Percentiles rank a stretch among this genome's conserved stretches.
phyloP scores from a whole-genome alignment of 2,888 invertebrate species.

The Aphidius colemani region DNA sequence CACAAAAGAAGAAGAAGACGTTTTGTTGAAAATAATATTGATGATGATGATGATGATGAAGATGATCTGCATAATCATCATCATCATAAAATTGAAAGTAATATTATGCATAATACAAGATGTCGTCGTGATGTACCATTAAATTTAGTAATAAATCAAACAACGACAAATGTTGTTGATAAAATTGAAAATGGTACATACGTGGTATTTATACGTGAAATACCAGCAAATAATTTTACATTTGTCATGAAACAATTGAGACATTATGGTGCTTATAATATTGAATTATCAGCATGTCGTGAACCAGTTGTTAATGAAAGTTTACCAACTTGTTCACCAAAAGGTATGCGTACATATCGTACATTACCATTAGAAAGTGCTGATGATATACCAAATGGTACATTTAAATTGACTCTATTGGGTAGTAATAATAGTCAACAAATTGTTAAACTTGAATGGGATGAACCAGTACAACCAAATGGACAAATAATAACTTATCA shows the following conservation, averaged over 20 bases:
- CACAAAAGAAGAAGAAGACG: slow-evolving; percentile 41
- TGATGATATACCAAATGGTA: slow-evolving; percentile 51
- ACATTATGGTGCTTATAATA: slow-evolving; percentile 79
- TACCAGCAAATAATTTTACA: slow-evolving; percentile 46
- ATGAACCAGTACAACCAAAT: slow-evolving; percentile 82
- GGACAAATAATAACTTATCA: slow-evolving; percentile 86
- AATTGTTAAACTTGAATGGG: slow-evolving; percentile 76
- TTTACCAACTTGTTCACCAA: slow-evolving; percentile 63
- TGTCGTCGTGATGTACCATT: background rate
- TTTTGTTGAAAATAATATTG: background rate
- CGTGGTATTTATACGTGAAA: slow-evolving; percentile 39
- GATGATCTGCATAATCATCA: slow-evolving; percentile 31
- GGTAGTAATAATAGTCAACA: slow-evolving; percentile 59
- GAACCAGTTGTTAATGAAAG: slow-evolving; percentile 62
- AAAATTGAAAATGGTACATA: slow-evolving; percentile 39
- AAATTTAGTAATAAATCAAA: background rate
- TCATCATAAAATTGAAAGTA: slow-evolving; percentile 34
- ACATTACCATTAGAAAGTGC: slow-evolving; percentile 59
- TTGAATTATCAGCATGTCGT: slow-evolving; percentile 80
- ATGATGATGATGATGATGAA: slow-evolving; percentile 3
- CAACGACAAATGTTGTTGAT: slow-evolving; percentile 23
- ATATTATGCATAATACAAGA: slow-evolving; percentile 1
- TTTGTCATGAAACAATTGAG: slow-evolving; percentile 68
- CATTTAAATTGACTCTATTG: slow-evolving; percentile 42
- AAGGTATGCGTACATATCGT: slow-evolving; percentile 60